These are phyloP conservation scores for Ormia ochracea DNA, from an alignment of 2,888 invertebrate species.

Conservation along the genomic window DNA sequence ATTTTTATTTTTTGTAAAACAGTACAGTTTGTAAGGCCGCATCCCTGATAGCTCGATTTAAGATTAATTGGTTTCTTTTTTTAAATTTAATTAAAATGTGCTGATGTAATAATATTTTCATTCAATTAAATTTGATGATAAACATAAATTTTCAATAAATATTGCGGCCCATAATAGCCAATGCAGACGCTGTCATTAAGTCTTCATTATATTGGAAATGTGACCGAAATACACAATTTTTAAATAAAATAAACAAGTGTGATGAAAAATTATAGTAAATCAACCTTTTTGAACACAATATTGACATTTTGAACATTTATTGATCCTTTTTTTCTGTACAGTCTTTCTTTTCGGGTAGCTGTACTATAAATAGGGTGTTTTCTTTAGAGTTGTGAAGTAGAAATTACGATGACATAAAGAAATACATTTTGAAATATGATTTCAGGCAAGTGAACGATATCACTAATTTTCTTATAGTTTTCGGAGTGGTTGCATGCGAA, in stretches of 20 bases:
- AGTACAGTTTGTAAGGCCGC: neutral
- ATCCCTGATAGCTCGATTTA: neutral
- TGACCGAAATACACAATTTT: neutral
- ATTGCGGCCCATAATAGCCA: constrained; percentile 23
- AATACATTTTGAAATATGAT: no score
- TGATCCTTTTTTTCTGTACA: no score
- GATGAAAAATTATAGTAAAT: constrained; percentile 4
- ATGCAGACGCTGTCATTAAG: neutral
- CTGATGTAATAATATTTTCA: constrained; percentile 71
- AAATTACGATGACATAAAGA: no score
- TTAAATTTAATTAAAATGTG: constrained; percentile 38
- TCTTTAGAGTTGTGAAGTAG: no score
- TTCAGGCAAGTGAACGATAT: no score
- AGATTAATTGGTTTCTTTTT: constrained; percentile 21
- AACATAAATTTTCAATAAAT: constrained; percentile 70
- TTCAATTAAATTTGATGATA: constrained; percentile 76
- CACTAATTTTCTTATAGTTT: no score
- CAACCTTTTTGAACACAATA: neutral
- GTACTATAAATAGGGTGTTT: no score
- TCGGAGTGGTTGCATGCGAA: no score
- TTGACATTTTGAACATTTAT: no score
- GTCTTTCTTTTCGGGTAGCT: no score
- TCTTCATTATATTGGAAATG: constrained; percentile 5
- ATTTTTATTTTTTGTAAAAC: neutral
- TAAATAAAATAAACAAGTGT: neutral